Base-by-base conservation (phyloP, 2,113 vertebrate genomes). In the Malurus cyaneus region DNA sequence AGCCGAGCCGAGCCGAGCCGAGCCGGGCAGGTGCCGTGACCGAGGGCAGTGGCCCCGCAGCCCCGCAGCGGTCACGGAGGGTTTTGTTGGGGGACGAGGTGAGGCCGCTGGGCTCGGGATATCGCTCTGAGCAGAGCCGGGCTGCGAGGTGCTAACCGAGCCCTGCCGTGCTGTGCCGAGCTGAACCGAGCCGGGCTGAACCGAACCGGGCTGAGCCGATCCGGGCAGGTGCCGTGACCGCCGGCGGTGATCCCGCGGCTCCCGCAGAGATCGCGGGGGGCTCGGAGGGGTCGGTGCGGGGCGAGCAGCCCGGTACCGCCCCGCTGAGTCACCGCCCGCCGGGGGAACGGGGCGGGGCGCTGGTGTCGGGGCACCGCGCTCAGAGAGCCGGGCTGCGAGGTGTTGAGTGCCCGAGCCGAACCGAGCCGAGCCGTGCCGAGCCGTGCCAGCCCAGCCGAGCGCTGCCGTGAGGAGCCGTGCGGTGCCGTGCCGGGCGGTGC, bases 241-340 rank as follows among this genome's bases (percentile, higher is more conserved):
- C 2, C 18, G 28, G n/a, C 3, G 12, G 26, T 0, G 41, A 26
- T 32, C 8, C 31, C 44, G 21, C 53, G 5, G 9, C 18, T 20
- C 9, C 57, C 25, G 29, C 16, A 42, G 26, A 6, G 36, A 8
- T 4, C 12, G 3, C 16, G 23, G 28, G 82, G 73, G 73, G 41
- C 31, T 13, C 49, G 62, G 47, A 18, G 52, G 42, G 52, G 54
- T 85, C 70, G 60, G 21, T 46, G 65, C 6, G 17, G n/a, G 4
- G 42, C 14, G 28, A 36, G 2, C 44, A 5, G 47, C 1, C 8
- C 39, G 46, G 69, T 44, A 28, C 92, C 94, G 82, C 86, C 92
- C 92, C 94, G 62, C 92, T 95, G 94, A 92, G 89, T 94, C 94
- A 93, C 77, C 19, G 81, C 56, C 66, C 2, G 60, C 41, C 28